A percentile compares a stretch with the other conserved stretches of the same genome.
These are phyloP conservation scores for Silurus aristotelis DNA, from an alignment of 2,797 vertebrate species.

Conservation along the genomic window DNA sequence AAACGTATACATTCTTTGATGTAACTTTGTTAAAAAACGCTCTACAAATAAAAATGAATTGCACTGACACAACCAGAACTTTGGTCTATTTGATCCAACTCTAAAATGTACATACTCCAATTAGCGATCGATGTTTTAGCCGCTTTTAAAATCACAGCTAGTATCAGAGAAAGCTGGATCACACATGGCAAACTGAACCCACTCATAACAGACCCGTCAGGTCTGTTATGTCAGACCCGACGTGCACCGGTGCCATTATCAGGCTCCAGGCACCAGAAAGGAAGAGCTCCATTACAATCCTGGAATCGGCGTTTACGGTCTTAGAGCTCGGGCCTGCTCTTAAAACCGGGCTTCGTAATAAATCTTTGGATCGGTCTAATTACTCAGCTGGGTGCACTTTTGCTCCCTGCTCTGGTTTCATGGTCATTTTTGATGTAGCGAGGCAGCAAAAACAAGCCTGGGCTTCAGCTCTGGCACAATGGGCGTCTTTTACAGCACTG, in stretches of 20 bases:
- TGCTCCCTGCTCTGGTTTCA: conserved; percentile 25
- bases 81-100: background rate
- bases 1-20: too few relatives aligned
- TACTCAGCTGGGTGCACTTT: conserved; percentile 40
- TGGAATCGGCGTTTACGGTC: conserved; percentile 20
- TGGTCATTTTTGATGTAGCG: conserved; percentile 36
- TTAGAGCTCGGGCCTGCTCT: background rate
- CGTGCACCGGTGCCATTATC: conserved; percentile 13
- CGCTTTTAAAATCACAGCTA: background rate
- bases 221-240: too few relatives aligned
- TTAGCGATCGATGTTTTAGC: background rate
- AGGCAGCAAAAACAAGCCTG: conserved; percentile 32
- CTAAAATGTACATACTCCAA: background rate
- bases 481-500: conserved; percentile 22
- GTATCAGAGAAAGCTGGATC: background rate
- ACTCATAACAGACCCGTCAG: too few relatives aligned
- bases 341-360: background rate
- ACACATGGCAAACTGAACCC: too few relatives aligned
- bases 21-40: too few relatives aligned
- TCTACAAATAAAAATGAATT: too few relatives aligned
- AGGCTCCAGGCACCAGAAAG: conserved; percentile 8
- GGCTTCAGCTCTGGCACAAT: conserved; percentile 29
- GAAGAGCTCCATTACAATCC: conserved; percentile 8
- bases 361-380: conserved; percentile 17
- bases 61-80: too few relatives aligned